Percentiles rank a stretch among this genome's conserved stretches.
phyloP scores from a whole-genome alignment of 2,888 invertebrate species.

The Zygothrica quintamaculata region DNA sequence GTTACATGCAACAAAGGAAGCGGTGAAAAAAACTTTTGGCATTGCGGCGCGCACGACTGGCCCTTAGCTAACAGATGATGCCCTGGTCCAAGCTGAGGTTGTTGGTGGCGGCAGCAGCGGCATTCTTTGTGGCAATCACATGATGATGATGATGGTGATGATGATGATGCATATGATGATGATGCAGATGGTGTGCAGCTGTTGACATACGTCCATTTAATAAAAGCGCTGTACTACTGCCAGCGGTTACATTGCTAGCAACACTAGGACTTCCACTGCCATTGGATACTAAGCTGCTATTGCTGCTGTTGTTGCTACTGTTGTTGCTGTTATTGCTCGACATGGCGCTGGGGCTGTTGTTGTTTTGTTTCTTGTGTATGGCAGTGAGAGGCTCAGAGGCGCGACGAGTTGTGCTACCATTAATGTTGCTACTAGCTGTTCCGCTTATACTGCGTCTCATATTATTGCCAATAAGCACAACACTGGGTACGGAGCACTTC shows the following conservation, averaged over 20 bases:
- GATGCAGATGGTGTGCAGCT: slow-evolving; percentile 64
- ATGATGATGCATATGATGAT: slow-evolving; percentile 73
- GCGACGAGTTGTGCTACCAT: slow-evolving; percentile 56
- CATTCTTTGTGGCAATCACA: slow-evolving; percentile 75
- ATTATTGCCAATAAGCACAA: slow-evolving; percentile 33
- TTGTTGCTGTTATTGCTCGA: slow-evolving; percentile 38
- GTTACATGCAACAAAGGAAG: slow-evolving; percentile 84
- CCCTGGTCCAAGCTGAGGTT: slow-evolving; percentile 84
- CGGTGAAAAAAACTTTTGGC: slow-evolving; percentile 85
- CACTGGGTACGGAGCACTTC: slow-evolving; percentile 42
- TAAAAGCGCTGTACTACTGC: slow-evolving; percentile 44
- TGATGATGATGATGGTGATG: slow-evolving; percentile 76
- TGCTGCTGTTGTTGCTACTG: slow-evolving; percentile 32
- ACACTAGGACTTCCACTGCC: slow-evolving; percentile 32
- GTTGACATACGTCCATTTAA: slow-evolving; percentile 48
- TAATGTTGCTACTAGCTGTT: slow-evolving; percentile 36
- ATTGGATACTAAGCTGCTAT: slow-evolving; percentile 24
- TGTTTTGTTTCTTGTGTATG: slow-evolving; percentile 61
- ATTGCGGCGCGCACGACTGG: slow-evolving; percentile 83
- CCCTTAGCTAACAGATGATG: slow-evolving; percentile 85
- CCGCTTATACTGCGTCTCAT: slow-evolving; percentile 39
- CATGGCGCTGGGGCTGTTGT: slow-evolving; percentile 52
- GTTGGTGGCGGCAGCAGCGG: slow-evolving; percentile 81
- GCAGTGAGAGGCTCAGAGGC: slow-evolving; percentile 75
- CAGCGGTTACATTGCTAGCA: slow-evolving; percentile 38